Evolutionary conservation across 1,140 invertebrate genomes (phyloP).

Genomic region (Stratiolaelaps scimitus): DNA sequence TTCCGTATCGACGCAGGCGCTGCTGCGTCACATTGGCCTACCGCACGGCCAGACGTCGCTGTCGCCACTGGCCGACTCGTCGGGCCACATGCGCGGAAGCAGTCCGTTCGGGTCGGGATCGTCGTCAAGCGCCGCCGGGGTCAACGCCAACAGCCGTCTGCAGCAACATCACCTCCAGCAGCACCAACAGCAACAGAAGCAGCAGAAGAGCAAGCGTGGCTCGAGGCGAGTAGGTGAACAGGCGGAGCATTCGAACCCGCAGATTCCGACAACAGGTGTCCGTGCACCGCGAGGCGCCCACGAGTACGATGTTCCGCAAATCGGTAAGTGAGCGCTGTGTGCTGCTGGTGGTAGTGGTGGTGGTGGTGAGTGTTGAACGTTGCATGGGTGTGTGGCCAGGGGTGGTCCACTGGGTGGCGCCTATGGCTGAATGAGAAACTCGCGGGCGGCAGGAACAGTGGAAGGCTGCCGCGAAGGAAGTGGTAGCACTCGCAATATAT

Average conservation of each 20-base stretch:
- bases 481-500: too few relatives aligned
- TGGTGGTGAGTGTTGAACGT: too few relatives aligned
- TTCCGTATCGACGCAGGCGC: conserved; percentile 1
- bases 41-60: background rate
- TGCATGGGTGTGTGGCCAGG: too few relatives aligned
- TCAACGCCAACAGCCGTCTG: too few relatives aligned
- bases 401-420: too few relatives aligned
- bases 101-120: background rate
- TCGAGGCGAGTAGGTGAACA: background rate
- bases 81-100: background rate
- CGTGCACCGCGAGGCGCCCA: conserved; percentile 22
- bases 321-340: conserved; percentile 24
- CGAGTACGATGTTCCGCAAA: conserved; percentile 27
- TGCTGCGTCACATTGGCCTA: conserved; percentile 5
- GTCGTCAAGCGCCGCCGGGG: too few relatives aligned
- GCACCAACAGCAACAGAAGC: too few relatives aligned
- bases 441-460: too few relatives aligned
- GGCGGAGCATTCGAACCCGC: conserved; percentile 17
- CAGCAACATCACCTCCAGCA: too few relatives aligned
- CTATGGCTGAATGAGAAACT: too few relatives aligned
- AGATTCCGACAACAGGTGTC: conserved; percentile 27
- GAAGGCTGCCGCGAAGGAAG: too few relatives aligned
- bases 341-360: too few relatives aligned
- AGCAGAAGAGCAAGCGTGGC: background rate
- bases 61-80: background rate